These are phyloP conservation scores for Aurelia aurita complex sp. Pacific DNA, from an alignment of 30 jellyfish, hydroid and myxozoan genomes.

Conservation along the genomic window DNA sequence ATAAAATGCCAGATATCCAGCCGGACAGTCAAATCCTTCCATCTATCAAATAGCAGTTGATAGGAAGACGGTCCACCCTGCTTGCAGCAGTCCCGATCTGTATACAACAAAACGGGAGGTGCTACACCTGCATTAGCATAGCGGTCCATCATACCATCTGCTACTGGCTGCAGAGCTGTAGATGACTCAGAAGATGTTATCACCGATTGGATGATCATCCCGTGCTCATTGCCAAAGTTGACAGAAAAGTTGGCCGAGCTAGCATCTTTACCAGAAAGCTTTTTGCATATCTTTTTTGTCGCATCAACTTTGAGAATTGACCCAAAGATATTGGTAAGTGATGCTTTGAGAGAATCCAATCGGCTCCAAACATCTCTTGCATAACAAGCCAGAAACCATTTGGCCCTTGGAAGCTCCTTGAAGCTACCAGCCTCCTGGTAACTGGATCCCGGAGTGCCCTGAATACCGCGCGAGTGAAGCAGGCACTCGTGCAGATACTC, in stretches of 20 bases:
- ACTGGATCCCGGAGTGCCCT: neutral
- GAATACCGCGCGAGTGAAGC: neutral
- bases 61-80: constrained; percentile 14
- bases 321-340: constrained; percentile 50
- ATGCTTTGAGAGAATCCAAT: constrained; percentile 25
- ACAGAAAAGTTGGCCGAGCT: constrained; percentile 45
- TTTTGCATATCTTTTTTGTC: constrained; percentile 47
- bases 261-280: constrained; percentile 66
- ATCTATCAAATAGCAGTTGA: constrained; percentile 12
- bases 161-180: constrained; percentile 34
- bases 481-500: constrained; percentile 53
- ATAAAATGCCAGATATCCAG: constrained; percentile 59
- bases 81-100: constrained; percentile 69
- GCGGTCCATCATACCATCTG: constrained; percentile 51
- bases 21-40: constrained; percentile 4
- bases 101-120: constrained; percentile 54
- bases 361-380: constrained; percentile 68
- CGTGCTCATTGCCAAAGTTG: constrained; percentile 78
- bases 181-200: constrained; percentile 31
- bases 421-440: constrained; percentile 12
- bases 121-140: constrained; percentile 24
- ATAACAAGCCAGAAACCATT: constrained; percentile 52
- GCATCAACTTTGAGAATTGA: constrained; percentile 57
- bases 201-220: constrained; percentile 41
- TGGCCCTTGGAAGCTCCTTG: constrained; percentile 27